Evolutionary conservation across 2,888 invertebrate species (phyloP).

Genomic region (Eupithecia vulgata): DNA sequence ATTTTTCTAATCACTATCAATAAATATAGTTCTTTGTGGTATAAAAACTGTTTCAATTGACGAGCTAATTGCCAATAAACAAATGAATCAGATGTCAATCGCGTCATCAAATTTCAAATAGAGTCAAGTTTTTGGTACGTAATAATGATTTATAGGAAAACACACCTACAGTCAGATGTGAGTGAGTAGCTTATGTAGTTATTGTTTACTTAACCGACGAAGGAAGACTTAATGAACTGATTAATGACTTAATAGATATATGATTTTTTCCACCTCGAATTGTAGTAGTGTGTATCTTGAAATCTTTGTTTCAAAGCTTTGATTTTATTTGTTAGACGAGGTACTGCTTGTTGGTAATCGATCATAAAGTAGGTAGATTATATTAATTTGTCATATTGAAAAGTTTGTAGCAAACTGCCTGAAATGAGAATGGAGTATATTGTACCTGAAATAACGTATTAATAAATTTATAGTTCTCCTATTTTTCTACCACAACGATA

Average conservation of each 20-base stretch:
- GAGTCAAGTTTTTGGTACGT: background rate
- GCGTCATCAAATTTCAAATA: background rate
- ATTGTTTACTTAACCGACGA: too few species aligned
- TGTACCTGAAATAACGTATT: background rate
- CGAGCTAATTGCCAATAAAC: conserved; percentile 1
- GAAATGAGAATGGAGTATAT: background rate
- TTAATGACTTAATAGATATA: too few species aligned
- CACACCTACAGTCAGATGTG: too few species aligned
- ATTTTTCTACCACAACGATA: background rate
- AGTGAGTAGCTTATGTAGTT: too few species aligned
- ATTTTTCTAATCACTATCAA: conserved; percentile 4
- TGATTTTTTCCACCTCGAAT: too few species aligned
- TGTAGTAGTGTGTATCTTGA: background rate
- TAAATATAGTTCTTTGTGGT: conserved; percentile 2
- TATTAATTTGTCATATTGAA: background rate
- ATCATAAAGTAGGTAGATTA: background rate
- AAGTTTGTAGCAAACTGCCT: background rate
- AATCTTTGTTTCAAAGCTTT: background rate
- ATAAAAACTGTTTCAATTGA: conserved; percentile 8
- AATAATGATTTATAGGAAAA: too few species aligned
- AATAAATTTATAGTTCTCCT: background rate
- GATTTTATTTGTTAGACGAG: background rate
- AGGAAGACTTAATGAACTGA: too few species aligned
- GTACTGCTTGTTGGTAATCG: background rate
- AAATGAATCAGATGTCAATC: conserved; percentile 2